These are phyloP conservation scores for Diadumene lineata DNA, from an alignment of 92 coral and sea anemone genomes.

Conservation along the genomic window DNA sequence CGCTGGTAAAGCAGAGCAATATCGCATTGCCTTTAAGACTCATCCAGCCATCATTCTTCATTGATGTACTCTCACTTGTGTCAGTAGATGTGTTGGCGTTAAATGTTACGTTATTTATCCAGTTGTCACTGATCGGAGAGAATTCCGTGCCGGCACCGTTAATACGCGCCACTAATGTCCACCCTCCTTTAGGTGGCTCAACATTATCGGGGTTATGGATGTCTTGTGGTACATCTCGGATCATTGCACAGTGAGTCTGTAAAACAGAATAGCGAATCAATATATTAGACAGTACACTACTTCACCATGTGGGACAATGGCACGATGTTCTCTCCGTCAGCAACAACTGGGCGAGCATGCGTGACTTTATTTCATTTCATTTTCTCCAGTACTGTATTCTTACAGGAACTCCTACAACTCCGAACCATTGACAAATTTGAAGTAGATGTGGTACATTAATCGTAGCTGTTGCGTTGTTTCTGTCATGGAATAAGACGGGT, in stretches of 20 bases:
- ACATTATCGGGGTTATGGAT: conserved; percentile 80
- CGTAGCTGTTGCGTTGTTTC: too few species aligned
- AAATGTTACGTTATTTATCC: conserved; percentile 69
- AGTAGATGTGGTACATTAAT: too few species aligned
- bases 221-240: conserved; percentile 52
- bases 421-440: too few species aligned
- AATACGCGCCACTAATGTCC: conserved; percentile 84
- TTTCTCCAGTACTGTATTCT: not conserved
- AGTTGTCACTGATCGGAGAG: conserved; percentile 91
- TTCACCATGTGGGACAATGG: not conserved
- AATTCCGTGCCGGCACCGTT: conserved; percentile 75
- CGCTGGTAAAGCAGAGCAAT: conserved; percentile 76
- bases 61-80: conserved; percentile 65
- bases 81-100: conserved; percentile 77
- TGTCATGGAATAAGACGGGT: too few species aligned
- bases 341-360: conserved; percentile 74
- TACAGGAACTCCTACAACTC: not conserved
- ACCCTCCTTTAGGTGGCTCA: conserved; percentile 79
- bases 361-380: not conserved
- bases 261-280: conserved; percentile 28
- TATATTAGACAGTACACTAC: not conserved
- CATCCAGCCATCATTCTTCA: conserved; percentile 91
- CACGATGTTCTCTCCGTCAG: conserved; percentile 64
- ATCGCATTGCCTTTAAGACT: conserved; percentile 49
- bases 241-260: conserved; percentile 91